Evolutionary conservation across 2,888 invertebrate species (phyloP).

Genomic region (Cybosia mesomella): DNA sequence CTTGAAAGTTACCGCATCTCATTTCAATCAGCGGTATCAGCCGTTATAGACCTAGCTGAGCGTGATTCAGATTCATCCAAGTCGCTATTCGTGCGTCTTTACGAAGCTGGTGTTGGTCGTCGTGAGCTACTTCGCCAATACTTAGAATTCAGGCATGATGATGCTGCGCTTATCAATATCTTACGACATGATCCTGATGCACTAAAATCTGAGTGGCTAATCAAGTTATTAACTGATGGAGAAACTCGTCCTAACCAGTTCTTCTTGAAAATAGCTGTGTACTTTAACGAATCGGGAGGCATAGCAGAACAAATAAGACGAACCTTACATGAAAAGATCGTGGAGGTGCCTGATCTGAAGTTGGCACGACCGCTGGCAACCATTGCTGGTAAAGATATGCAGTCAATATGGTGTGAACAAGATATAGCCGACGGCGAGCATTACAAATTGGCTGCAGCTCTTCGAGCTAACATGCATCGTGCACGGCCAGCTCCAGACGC

Average conservation of each 20-base stretch:
- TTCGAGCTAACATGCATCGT: slow-evolving; percentile 63
- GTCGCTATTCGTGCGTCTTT: slow-evolving; percentile 57
- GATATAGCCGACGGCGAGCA: slow-evolving; percentile 28
- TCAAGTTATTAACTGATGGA: slow-evolving; percentile 36
- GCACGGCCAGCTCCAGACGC: slow-evolving; percentile 59
- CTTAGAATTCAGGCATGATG: slow-evolving; percentile 58
- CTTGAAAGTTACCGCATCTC: slow-evolving; percentile 56
- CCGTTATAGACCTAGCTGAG: slow-evolving; percentile 49
- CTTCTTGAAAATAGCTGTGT: slow-evolving; percentile 55
- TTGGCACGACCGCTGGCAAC: slow-evolving; percentile 40
- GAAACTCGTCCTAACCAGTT: slow-evolving; percentile 39
- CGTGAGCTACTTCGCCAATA: slow-evolving; percentile 60
- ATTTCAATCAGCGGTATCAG: slow-evolving; percentile 45
- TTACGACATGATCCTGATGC: slow-evolving; percentile 63
- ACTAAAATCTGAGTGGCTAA: slow-evolving; percentile 49
- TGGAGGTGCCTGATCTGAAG: slow-evolving; percentile 13
- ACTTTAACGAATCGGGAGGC: slow-evolving; percentile 65
- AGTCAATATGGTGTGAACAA: slow-evolving; percentile 34
- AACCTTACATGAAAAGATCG: slow-evolving; percentile 26
- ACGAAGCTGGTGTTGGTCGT: slow-evolving; percentile 58
- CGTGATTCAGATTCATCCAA: slow-evolving; percentile 42
- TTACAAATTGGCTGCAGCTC: slow-evolving; percentile 48
- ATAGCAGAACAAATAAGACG: slow-evolving; percentile 52
- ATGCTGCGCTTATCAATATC: slow-evolving; percentile 67
- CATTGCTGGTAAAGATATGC: slow-evolving; percentile 36